phyloP scores from a whole-genome alignment of 2,113 vertebrate genomes.

The Engystomops pustulosus region DNA sequence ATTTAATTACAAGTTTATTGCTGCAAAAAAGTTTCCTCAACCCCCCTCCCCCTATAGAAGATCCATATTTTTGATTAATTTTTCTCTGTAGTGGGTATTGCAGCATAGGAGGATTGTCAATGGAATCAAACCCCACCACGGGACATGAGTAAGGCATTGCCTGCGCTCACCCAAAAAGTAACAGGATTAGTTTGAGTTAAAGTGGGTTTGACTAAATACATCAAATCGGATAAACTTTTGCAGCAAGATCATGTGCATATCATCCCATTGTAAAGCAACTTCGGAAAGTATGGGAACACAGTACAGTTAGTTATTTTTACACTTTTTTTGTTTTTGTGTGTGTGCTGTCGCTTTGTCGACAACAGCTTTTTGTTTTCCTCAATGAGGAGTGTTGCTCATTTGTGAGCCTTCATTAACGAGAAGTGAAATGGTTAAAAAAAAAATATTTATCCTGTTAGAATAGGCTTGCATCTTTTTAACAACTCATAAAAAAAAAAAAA shows the following conservation, averaged over 20 bases:
- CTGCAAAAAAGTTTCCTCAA: conserved; percentile 76
- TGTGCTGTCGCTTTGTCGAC: conserved; percentile 98
- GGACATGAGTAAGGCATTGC: conserved; percentile 74
- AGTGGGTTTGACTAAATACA: conserved; percentile 78
- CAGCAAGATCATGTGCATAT: conserved; percentile 91
- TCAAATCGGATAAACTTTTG: conserved; percentile 78
- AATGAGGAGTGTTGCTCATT: conserved; percentile 99
- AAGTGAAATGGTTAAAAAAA: conserved; percentile 90
- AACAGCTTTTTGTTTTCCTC: conserved; percentile 99
- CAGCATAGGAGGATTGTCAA: conserved; percentile 81
- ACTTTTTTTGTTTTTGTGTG: conserved; percentile 85
- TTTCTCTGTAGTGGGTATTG: conserved; percentile 79
- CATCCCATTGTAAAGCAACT: conserved; percentile 96
- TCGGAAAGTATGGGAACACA: conserved; percentile 94
- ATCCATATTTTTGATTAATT: conserved; percentile 73
- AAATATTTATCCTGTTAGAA: conserved; percentile 99
- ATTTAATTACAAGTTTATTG: conserved; percentile 73
- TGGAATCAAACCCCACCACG: conserved; percentile 65
- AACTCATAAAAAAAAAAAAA: conserved; percentile 93
- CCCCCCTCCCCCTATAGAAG: conserved; percentile 75
- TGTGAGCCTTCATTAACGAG: conserved; percentile 98
- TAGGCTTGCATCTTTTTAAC: conserved; percentile 98
- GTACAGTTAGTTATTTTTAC: conserved; percentile 88
- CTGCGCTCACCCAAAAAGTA: conserved; percentile 76
- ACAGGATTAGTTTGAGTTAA: conserved; percentile 76